phyloP scores from a whole-genome alignment of 2,113 vertebrate species.

The Aspiorhynchus laticeps region DNA sequence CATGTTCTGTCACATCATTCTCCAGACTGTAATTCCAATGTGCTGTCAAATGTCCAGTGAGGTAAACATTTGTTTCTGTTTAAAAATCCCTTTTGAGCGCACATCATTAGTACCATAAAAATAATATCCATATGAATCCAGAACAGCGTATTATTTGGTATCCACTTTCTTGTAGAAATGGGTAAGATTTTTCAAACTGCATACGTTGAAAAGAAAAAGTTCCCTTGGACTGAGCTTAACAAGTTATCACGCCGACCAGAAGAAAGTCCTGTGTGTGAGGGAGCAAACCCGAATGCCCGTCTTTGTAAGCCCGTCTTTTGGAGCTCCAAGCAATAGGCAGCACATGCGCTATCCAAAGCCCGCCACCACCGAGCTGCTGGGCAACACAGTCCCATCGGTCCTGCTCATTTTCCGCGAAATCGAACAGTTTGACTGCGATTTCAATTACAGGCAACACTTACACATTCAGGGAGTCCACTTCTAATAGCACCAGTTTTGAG shows the following conservation, averaged over 20 bases:
- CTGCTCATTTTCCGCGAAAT: constrained; percentile 57
- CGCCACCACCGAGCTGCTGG: constrained; percentile 68
- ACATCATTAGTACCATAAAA: constrained; percentile 37
- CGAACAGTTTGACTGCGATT: constrained; percentile 52
- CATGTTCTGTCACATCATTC: constrained; percentile 12
- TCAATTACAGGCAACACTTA: constrained; percentile 33
- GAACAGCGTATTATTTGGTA: neutral
- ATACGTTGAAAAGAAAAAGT: constrained; percentile 2
- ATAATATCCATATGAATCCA: constrained; percentile 11
- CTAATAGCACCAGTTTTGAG: constrained; percentile 35
- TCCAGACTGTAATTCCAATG: constrained; percentile 67
- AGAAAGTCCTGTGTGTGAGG: constrained; percentile 32
- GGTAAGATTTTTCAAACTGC: neutral
- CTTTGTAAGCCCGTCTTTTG: constrained; percentile 51
- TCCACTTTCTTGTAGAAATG: neutral
- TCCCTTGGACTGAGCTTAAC: neutral
- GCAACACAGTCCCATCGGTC: constrained; percentile 68
- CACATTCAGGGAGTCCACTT: constrained; percentile 17
- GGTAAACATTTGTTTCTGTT: constrained; percentile 52
- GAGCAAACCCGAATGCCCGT: constrained; percentile 42
- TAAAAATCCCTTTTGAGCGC: constrained; percentile 67
- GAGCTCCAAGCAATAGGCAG: constrained; percentile 25
- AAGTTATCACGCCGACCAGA: neutral
- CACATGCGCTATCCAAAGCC: constrained; percentile 70
- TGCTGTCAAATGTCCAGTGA: constrained; percentile 68